Percentiles rank a stretch among this genome's conserved stretches.
phyloP scores from a whole-genome alignment of 2,113 vertebrate genomes.

The Apaloderma vittatum region DNA sequence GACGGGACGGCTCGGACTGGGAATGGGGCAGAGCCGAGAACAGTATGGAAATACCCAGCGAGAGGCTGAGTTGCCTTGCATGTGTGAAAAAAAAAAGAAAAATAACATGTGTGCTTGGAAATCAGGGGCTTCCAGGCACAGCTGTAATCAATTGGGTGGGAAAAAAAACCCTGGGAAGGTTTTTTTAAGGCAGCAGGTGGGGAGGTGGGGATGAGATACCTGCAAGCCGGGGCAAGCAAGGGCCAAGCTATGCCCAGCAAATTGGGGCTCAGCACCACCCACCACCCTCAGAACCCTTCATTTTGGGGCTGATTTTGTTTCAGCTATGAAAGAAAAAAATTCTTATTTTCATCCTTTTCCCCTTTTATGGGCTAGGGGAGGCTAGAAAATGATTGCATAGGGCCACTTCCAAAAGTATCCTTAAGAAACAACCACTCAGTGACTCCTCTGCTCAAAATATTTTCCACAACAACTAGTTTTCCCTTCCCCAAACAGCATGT shows the following conservation, averaged over 20 bases:
- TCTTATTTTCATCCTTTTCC: not conserved
- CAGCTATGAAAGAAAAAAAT: not conserved
- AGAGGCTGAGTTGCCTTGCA: not conserved
- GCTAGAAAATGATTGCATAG: fast-evolving
- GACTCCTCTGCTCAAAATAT: not conserved
- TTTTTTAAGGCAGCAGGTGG: not conserved
- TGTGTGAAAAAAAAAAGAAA: not conserved
- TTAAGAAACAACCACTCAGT: not conserved
- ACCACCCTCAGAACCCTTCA: fast-evolving
- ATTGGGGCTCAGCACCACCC: not conserved
- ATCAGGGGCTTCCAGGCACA: not conserved
- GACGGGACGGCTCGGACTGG: not conserved
- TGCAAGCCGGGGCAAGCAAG: not conserved
- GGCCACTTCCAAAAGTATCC: fast-evolving
- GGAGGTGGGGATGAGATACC: not conserved
- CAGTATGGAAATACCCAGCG: not conserved
- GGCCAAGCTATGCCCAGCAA: fast-evolving
- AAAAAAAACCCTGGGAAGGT: not conserved
- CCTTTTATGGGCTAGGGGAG: not conserved
- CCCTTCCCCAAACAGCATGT: not conserved
- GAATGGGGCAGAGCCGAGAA: not conserved
- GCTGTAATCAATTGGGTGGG: not conserved
- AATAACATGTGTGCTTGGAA: not conserved
- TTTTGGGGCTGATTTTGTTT: not conserved
- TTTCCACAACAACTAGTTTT: not conserved